Percentiles rank a stretch among this genome's conserved stretches.
These are phyloP conservation scores for Pterocles orientalis DNA, from an alignment of 2,113 vertebrate genomes.

Conservation along the genomic window DNA sequence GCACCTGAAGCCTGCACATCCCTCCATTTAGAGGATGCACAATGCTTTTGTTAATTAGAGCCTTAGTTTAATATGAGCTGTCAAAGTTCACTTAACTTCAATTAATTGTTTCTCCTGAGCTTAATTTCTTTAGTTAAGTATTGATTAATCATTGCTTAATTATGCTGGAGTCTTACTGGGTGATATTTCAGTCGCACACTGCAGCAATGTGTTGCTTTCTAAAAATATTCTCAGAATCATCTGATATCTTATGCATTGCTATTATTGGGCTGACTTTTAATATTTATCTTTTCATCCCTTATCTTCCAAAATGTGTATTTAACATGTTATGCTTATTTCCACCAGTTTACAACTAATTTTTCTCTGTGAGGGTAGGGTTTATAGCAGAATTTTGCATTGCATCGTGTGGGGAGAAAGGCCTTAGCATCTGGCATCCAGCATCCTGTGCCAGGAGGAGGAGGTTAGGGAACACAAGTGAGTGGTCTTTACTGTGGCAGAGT, in stretches of 20 bases:
- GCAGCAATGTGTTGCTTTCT: conserved; percentile 25
- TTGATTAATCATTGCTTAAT: conserved; percentile 71
- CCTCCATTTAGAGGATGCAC: conserved; percentile 33
- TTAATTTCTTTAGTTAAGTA: conserved; percentile 72
- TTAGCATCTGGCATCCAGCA: not conserved
- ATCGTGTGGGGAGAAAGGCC: not conserved
- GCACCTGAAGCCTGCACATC: not conserved
- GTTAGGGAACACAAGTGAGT: not conserved
- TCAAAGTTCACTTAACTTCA: conserved; percentile 72
- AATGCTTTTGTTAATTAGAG: conserved; percentile 67
- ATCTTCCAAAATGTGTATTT: conserved; percentile 13
- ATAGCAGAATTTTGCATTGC: not conserved
- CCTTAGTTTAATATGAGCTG: conserved; percentile 63
- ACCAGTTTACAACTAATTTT: not conserved
- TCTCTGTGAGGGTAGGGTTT: not conserved
- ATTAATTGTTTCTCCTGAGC: conserved; percentile 71
- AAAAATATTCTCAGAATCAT: conserved; percentile 41
- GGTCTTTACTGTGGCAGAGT: not conserved
- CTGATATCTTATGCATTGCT: conserved; percentile 25
- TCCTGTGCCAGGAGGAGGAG: not conserved
- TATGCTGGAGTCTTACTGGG: conserved; percentile 48
- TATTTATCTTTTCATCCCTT: conserved; percentile 46
- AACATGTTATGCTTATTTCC: not conserved
- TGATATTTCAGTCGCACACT: conserved; percentile 52
- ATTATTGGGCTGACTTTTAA: conserved; percentile 47